phyloP scores from a whole-genome alignment of 2,888 invertebrate genomes.

The Odontothrips loti region DNA sequence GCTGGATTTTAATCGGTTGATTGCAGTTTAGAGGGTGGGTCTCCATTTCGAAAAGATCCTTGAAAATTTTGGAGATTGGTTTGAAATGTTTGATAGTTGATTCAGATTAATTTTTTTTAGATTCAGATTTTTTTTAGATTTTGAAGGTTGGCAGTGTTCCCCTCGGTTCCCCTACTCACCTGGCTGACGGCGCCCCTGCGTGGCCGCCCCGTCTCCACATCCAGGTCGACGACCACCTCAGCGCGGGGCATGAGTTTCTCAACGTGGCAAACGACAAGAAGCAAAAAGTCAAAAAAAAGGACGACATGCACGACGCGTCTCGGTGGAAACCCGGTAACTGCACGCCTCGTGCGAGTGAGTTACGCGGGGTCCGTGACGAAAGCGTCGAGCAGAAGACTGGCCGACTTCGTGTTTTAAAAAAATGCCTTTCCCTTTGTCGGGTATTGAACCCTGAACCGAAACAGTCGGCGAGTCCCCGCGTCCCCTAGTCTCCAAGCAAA shows the following conservation, averaged over 20 bases:
- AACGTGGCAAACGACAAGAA: not conserved
- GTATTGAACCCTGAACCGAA: not conserved
- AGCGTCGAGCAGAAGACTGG: no score
- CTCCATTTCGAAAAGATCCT: no score
- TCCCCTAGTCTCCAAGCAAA: no score
- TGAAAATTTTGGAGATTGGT: no score
- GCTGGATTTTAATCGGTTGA: no score
- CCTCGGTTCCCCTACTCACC: not conserved
- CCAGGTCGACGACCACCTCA: not conserved
- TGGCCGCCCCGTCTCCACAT: not conserved
- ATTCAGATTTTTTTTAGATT: not conserved
- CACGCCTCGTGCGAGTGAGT: no score
- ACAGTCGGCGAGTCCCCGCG: not conserved
- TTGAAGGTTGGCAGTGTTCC: not conserved
- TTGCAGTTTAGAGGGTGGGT: no score
- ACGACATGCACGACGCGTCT: no score
- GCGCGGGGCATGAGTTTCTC: constrained; percentile 20
- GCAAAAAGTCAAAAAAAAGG: not conserved
- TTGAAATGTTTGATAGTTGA: no score
- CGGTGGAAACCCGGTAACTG: no score
- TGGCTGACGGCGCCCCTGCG: not conserved
- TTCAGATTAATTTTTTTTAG: not conserved
- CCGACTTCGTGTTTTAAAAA: not conserved
- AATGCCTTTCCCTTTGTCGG: not conserved
- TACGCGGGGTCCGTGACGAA: no score